Base-by-base conservation (phyloP, 2,888 invertebrate genomes). In the Calliopum simillimum region DNA sequence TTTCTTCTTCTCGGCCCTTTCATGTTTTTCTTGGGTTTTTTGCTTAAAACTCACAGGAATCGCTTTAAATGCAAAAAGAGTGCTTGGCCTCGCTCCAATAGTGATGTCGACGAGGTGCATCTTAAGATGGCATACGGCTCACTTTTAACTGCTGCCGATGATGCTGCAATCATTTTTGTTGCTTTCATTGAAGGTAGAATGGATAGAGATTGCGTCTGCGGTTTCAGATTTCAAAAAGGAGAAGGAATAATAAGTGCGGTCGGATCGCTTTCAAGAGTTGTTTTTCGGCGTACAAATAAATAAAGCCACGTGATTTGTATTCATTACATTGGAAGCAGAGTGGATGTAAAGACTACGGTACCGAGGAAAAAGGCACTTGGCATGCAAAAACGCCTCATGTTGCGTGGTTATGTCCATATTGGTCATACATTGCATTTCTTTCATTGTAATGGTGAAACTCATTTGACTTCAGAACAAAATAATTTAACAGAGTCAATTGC, bases 251-350 rank as follows among this genome's bases (percentile, higher is more conserved):
- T 8, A 33, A 4, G 8, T 33, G 5, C 33, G 33, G 33, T 33
- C 59, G 59, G 21, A 14, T 12, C 59, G n/a, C 12, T 21, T 19
- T 21, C 16, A 13, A 41, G 19, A 19, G n/a, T 19, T 41, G 5
- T 33, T 19, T 19, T n/a, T 43, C 13, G 14, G 53, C 33, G 41
- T 16, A 2, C 74, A 75, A 75, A 75, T 75, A 76, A 75, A 74
- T 74, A 73, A 70, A 74, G 74, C 72, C 74, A 72, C 71, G 72
- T 74, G 74, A 74, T 75, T 75, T 76, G 76, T 76, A 75, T 77
- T 74, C 74, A 76, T 77, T 75, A 76, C 75, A 61, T 1, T 4
- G 47, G 3, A 13, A n/a, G n/a, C n/a, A n/a, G 33, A 33, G 33
- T 33, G 33, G 33, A 8, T 33, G 33, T 33, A 33, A 6, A 6